Evolutionary conservation across 2,113 vertebrate genomes (phyloP).

Genomic region (Sminthopsis crassicaudata): DNA sequence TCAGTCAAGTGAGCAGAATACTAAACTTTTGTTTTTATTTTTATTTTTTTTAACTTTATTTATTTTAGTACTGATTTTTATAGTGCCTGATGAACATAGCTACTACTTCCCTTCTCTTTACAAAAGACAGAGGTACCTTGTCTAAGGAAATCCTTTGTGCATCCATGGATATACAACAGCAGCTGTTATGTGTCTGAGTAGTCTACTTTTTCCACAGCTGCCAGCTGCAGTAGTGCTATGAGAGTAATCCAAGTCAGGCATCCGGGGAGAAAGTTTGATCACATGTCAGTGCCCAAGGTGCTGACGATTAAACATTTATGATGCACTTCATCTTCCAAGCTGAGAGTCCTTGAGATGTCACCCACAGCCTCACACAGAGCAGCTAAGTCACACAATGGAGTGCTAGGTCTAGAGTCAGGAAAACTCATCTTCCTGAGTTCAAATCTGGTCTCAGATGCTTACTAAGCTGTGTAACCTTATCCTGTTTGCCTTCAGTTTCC

Average conservation of each 20-base stretch:
- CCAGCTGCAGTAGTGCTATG: neutral
- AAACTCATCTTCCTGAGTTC: neutral
- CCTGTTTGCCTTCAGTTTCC: neutral
- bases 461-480: neutral
- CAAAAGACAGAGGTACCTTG: neutral
- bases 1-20: neutral
- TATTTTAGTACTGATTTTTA: neutral
- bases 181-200: neutral
- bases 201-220: neutral
- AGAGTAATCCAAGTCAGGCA: neutral
- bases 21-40: neutral
- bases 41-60: neutral
- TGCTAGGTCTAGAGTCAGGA: neutral
- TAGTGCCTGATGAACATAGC: neutral
- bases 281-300: neutral
- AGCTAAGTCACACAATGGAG: neutral
- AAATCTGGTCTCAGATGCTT: neutral
- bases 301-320: neutral
- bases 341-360: neutral
- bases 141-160: neutral
- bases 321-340: neutral
- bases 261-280: neutral
- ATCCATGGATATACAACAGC: neutral
- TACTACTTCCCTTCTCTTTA: neutral
- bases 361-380: neutral